Conservation (phyloP, 2,888 invertebrate genomes). For the Caenorhabditis sp. region DNA sequence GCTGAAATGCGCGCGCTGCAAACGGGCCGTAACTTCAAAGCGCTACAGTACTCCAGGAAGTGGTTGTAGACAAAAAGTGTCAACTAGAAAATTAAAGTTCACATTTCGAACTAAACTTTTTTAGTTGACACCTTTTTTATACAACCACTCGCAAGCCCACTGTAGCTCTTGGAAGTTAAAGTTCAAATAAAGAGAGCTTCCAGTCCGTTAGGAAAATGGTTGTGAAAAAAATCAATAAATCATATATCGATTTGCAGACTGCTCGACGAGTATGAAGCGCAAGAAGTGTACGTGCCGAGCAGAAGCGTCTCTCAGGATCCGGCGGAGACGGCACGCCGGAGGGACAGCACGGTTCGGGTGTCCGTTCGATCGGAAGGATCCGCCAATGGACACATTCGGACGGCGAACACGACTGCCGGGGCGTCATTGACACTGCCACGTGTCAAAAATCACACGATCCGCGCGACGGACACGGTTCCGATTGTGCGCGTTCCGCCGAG, state of each 20-base stretch:
- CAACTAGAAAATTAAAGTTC: too few relatives aligned
- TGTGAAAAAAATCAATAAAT: not conserved
- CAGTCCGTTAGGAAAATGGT: not conserved
- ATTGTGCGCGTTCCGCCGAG: conserved; percentile 25
- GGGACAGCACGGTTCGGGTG: conserved; percentile 12
- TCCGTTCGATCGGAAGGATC: conserved; percentile 35
- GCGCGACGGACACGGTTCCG: conserved; percentile 47
- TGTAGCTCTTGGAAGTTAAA: too few relatives aligned
- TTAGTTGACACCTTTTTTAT: too few relatives aligned
- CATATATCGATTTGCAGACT: conserved; percentile 24
- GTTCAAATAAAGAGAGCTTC: not conserved
- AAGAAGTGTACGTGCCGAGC: conserved; percentile 48
- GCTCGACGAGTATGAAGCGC: conserved; percentile 49
- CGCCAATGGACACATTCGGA: conserved; percentile 2
- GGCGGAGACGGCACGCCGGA: conserved; percentile 10
- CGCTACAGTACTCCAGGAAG: too few relatives aligned
- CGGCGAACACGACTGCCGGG: conserved; percentile 24
- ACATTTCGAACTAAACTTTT: too few relatives aligned
- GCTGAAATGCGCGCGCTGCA: too few relatives aligned
- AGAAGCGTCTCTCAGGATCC: conserved; percentile 39
- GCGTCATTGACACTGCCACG: conserved; percentile 39
- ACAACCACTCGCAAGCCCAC: too few relatives aligned
- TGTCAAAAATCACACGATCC: conserved; percentile 50
- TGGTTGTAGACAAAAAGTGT: too few relatives aligned
- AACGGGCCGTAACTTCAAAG: too few relatives aligned